Base-by-base conservation (phyloP, 2,888 invertebrate species). In the Gortyna flavago region DNA sequence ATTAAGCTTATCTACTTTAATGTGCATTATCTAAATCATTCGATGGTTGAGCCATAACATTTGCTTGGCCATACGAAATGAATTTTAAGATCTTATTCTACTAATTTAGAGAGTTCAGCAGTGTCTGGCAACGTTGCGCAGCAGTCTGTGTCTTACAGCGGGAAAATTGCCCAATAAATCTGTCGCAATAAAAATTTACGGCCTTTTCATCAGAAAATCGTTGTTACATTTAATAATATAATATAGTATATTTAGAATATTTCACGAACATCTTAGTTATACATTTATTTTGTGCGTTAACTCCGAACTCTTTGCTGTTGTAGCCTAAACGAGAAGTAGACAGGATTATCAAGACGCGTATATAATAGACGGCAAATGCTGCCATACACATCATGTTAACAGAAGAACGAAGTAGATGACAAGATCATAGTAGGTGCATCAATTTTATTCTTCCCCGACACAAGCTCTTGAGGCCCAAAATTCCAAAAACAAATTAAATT, bases 231-330 rank as follows among this genome's bases (percentile, higher is more conserved):
- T 62, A 62, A 35, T 57, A 72, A 62, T 44, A 62, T n/a, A n/a
- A 18, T 68, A 44, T 54, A 68, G 16, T 38, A 86, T 41, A 87
- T 79, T 78, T 87, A 83, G 87, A 85, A 84, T 85, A 77, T 79
- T 79, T 83, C 48, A 75, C 61, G 77, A 79, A 81, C 83, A 82
- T 79, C 75, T 75, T 77, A 77, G 38, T 82, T 44, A 61, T 80
- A 75, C 21, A 76, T 64, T 62, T 64, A 83, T 48, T 59, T 83
- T 85, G 86, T 87, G 86, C 89, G 88, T 81, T 86, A 62, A 64
- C 51, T 69, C 75, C 65, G 66, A 29, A 71, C 66, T 66, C 78
- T 86, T 86, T 80, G 83, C 75, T 77, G 85, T 67, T 75, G 79
- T 83, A 85, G 83, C 78, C 78, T 85, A 83, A 84, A 75, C 29